Evolutionary conservation across 2,888 invertebrate genomes (phyloP).

Genomic region (Dolichomitus sp.): DNA sequence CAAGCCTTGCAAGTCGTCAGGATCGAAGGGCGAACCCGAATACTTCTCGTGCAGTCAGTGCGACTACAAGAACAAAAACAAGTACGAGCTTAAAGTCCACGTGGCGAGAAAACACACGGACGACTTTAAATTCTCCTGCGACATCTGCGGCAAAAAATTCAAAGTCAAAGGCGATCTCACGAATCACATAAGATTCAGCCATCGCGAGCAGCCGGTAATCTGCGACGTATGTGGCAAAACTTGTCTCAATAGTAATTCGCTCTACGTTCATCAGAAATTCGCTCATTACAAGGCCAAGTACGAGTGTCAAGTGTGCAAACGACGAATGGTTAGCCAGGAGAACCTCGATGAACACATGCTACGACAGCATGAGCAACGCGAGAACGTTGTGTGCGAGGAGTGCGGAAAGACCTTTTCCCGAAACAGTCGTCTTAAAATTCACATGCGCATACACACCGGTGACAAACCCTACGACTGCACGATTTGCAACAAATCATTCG

Average conservation of each 20-base stretch:
- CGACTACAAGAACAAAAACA: constrained; percentile 79
- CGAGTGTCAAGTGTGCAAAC: constrained; percentile 83
- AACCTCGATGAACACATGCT: constrained; percentile 85
- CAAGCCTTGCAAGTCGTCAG: constrained; percentile 61
- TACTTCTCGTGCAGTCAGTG: constrained; percentile 76
- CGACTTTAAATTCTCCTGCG: constrained; percentile 70
- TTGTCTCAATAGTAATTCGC: constrained; percentile 81
- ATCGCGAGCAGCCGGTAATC: constrained; percentile 69
- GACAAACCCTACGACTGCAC: constrained; percentile 81
- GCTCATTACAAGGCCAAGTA: constrained; percentile 84
- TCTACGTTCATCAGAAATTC: constrained; percentile 83
- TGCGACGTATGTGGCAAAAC: constrained; percentile 83
- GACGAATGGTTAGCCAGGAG: constrained; percentile 85
- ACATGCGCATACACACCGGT: constrained; percentile 84
- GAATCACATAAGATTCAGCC: constrained; percentile 72
- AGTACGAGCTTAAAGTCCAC: constrained; percentile 80
- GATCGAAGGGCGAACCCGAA: constrained; percentile 56
- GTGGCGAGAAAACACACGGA: constrained; percentile 73
- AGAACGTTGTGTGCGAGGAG: constrained; percentile 84
- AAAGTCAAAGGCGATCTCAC: constrained; percentile 72
- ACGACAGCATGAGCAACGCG: constrained; percentile 82
- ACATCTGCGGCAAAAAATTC: constrained; percentile 69
- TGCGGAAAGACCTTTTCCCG: constrained; percentile 84
- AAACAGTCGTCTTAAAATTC: constrained; percentile 81
- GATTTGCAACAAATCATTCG: constrained; percentile 82